Evolutionary conservation across 2,113 vertebrate genomes (phyloP), one percentile per base, ranked within the genome.

Genomic region (Murina feae): DNA sequence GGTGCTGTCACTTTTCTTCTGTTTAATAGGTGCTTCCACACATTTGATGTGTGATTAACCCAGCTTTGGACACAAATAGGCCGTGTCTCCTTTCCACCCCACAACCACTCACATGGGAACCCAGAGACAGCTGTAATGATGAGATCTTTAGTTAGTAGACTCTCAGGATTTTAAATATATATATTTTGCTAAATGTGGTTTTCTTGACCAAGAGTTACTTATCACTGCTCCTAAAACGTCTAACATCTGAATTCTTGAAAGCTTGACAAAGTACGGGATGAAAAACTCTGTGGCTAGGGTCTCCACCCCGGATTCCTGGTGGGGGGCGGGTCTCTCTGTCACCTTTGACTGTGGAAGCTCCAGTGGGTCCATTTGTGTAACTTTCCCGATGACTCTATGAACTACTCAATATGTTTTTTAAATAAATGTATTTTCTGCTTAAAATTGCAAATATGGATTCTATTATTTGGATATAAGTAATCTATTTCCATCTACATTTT

Each of bases 41-140:
- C 28, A 9, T 30, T 49, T 5, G 12, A 5, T 2, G 2, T 28
- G 71, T 68, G 51, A n/a, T 69, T 4, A 39, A 4, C 47, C 30
- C 51, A n/a, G n/a, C 25, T 69, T 4, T 6, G 39, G 49, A 47
- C 32, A 47, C 1, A 6, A 28, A 14, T 0, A 25, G 18, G 0
- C 3, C 66, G 23, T 20, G 4, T 30, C 6, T n/a, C 39, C 6
- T 9, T 21, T 2, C 2, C 37, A 6, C 16, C 25, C 13, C 4
- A 25, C 2, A 5, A 16, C 13, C 5, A 18, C 4, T 3, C 25
- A 49, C 20, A 18, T 25, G 2, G 5, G 2, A 6, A 20, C 12
- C 16, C 25, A 82, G 23, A 95, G 28, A 74, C 1, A 71, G 30
- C 12, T n/a, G 20, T 2, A 37, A 79, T 55, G 17, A 51, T 0